Evolutionary conservation across 2,888 invertebrate genomes (phyloP).

Genomic region (Epirrhoe tristata): DNA sequence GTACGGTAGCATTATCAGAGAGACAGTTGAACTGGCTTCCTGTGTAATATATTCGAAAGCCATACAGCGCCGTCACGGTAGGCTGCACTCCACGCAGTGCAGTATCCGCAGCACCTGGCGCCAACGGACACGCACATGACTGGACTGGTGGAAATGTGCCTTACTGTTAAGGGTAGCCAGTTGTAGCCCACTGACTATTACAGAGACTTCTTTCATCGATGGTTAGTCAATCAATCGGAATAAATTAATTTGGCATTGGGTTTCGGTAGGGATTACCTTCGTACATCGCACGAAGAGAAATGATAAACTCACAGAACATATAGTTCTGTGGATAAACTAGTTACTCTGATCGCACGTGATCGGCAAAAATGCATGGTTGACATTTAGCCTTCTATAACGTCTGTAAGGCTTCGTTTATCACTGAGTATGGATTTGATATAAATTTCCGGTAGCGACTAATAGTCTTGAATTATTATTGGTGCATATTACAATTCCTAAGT

Average conservation of each 20-base stretch:
- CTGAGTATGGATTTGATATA: too few relatives aligned
- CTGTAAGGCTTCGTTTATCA: too few relatives aligned
- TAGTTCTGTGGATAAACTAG: too few relatives aligned
- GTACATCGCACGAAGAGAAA: too few relatives aligned
- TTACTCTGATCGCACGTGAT: too few relatives aligned
- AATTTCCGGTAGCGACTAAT: too few relatives aligned
- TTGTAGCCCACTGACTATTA: background rate
- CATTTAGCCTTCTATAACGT: too few relatives aligned
- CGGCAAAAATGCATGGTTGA: too few relatives aligned
- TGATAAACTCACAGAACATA: too few relatives aligned
- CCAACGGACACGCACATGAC: slow-evolving; percentile 38
- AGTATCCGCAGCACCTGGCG: slow-evolving; percentile 42
- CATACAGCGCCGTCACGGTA: slow-evolving; percentile 68
- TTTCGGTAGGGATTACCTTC: too few relatives aligned
- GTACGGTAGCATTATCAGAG: slow-evolving; percentile 11
- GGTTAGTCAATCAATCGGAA: background rate
- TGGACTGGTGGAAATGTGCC: slow-evolving; percentile 7
- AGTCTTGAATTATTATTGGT: background rate
- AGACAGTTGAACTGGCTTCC: slow-evolving; percentile 38
- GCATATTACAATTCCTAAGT: background rate
- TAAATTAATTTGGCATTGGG: too few relatives aligned
- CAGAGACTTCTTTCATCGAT: background rate
- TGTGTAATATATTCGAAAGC: slow-evolving; percentile 63
- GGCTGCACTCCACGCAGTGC: slow-evolving; percentile 46
- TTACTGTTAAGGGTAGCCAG: background rate